These are phyloP conservation scores for Autographa pulchrina DNA, from an alignment of 2,888 invertebrate genomes.

Conservation along the genomic window DNA sequence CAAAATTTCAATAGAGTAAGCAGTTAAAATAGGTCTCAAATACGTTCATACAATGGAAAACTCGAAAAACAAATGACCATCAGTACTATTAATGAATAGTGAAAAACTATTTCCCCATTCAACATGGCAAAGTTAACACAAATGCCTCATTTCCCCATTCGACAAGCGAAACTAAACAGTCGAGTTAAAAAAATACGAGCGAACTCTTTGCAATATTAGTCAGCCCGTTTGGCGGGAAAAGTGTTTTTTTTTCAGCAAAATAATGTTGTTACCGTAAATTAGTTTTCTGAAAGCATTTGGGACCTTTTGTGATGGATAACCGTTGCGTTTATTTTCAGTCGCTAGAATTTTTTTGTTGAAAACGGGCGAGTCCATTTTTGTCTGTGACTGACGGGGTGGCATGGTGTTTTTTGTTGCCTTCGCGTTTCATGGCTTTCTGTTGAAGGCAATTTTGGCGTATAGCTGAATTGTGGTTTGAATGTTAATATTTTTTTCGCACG, in stretches of 20 bases:
- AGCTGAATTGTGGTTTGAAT: not conserved
- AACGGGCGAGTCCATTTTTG: conserved; percentile 45
- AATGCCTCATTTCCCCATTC: not conserved
- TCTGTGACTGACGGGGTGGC: conserved; percentile 40
- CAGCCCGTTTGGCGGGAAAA: conserved; percentile 32
- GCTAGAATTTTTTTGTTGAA: conserved; percentile 25
- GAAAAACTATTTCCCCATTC: not conserved
- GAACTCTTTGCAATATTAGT: conserved; percentile 29
- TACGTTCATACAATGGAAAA: not conserved
- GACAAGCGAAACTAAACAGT: not conserved
- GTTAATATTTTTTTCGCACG: not conserved
- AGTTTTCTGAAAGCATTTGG: conserved; percentile 61
- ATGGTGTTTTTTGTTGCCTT: conserved; percentile 27
- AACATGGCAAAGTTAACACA: not conserved
- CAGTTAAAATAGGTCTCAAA: too few species aligned
- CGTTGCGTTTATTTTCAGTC: conserved; percentile 45
- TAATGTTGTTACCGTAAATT: conserved; percentile 62
- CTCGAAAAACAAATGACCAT: not conserved
- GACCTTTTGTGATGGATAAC: conserved; percentile 61
- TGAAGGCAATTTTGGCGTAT: not conserved
- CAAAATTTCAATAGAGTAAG: too few species aligned
- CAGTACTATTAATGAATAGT: too few species aligned
- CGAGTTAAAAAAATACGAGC: conserved; percentile 1
- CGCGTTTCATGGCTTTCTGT: not conserved
- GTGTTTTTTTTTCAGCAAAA: conserved; percentile 56